A percentile compares a stretch with the other conserved stretches of the same genome.
phyloP scores from a whole-genome alignment of 2,888 invertebrate genomes.

The Trimorus sp. region DNA sequence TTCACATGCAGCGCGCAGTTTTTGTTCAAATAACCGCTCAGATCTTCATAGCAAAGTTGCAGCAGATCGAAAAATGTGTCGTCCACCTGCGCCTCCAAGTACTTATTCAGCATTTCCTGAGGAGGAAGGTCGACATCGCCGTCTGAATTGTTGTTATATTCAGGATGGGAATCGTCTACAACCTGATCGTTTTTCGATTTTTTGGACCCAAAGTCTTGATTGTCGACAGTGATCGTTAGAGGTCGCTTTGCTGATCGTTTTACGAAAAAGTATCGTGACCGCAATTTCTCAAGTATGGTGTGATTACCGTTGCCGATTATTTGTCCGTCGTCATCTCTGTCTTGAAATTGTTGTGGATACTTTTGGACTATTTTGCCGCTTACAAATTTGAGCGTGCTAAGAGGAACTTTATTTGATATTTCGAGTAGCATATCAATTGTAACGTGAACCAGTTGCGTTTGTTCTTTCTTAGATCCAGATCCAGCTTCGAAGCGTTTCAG shows the following conservation, averaged over 20 bases:
- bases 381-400: constrained; percentile 2
- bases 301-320: constrained; percentile 11
- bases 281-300: constrained; percentile 12
- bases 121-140: not conserved
- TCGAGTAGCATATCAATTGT: constrained; percentile 16
- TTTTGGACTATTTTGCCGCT: constrained; percentile 1
- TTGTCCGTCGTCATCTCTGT: constrained; percentile 20
- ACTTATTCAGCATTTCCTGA: constrained; percentile 12
- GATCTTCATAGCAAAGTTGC: constrained; percentile 11
- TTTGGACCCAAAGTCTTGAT: not conserved
- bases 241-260: not conserved
- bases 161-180: constrained; percentile 9
- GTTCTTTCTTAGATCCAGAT: not conserved
- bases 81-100: not conserved
- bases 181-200: constrained; percentile 7
- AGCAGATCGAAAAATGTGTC: constrained; percentile 19
- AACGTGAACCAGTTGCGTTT: constrained; percentile 1
- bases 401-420: constrained; percentile 3
- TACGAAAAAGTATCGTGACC: constrained; percentile 18
- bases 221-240: not conserved
- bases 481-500: constrained; percentile 11
- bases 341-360: constrained; percentile 17
- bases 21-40: constrained; percentile 6
- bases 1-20: constrained; percentile 6
- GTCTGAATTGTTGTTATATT: constrained; percentile 8